These are phyloP conservation scores for Zosterops borbonicus DNA, from an alignment of 2,113 vertebrate genomes.

Conservation along the genomic window DNA sequence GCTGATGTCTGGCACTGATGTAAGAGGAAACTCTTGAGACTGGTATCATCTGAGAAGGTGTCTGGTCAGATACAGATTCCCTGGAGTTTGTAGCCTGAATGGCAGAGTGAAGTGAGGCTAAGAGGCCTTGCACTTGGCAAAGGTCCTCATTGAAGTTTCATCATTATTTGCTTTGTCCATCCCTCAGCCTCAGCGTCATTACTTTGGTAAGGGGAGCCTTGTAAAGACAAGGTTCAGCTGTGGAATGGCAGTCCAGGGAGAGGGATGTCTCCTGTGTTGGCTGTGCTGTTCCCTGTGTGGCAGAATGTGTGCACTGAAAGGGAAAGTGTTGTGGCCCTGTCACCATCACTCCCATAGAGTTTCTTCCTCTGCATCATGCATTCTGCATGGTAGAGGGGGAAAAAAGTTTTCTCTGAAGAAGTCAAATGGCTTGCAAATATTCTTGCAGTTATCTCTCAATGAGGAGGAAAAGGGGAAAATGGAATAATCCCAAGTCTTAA, in stretches of 20 bases:
- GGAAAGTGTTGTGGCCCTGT: not conserved
- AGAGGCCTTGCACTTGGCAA: not conserved
- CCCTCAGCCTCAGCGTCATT: not conserved
- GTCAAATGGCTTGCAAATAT: not conserved
- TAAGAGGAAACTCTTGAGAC: conserved; percentile 4
- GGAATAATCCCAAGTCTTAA: not conserved
- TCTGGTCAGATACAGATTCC: not conserved
- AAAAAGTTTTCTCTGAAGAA: not conserved
- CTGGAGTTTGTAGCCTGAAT: not conserved
- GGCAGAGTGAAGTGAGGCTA: not conserved
- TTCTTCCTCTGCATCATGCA: accelerated
- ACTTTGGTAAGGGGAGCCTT: not conserved
- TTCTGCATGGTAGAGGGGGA: not conserved
- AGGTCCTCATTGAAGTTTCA: not conserved
- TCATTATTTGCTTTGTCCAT: not conserved
- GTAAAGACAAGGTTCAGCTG: not conserved
- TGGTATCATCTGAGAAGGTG: not conserved
- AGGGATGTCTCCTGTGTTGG: not conserved
- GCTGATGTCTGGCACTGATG: not conserved
- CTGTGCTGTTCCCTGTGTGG: not conserved
- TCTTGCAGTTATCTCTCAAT: not conserved
- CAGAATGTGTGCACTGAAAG: accelerated
- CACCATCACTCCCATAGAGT: not conserved
- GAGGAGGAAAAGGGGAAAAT: not conserved
- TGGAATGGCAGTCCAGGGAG: not conserved